Evolutionary conservation across 2,888 invertebrate genomes (phyloP), one percentile per base, ranked within the genome.

Genomic region (Phyllotreta cruciferae): DNA sequence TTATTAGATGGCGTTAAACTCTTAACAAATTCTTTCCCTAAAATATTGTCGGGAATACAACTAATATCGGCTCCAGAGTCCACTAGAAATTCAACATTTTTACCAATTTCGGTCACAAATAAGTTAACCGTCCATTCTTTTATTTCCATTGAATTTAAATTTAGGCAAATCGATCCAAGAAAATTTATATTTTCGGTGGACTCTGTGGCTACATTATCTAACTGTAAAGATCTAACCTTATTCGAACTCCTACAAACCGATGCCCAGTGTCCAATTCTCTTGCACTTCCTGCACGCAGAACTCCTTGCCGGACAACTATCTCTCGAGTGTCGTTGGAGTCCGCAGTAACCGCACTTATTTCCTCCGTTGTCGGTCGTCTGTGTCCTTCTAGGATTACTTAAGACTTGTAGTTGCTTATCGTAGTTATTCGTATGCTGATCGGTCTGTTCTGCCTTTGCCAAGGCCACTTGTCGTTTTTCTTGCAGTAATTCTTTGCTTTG

Each of bases 231-330:
- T 39, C 58, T 44, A 38, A 53, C 44, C 39, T 55, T 42, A 55
- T 52, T 66, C 47, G 55, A 35, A 9, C 13, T 45, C 10, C 54
- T 52, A 36, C 60, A 60, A 13, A 60, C 53, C 6, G 14, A 7
- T 24, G 60, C 60, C 60, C 60, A 60, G 14, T 67, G 65, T 24
- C 63, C 65, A 38, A 9, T 8, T 54, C 56, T 67, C 35, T 55
- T 6, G 38, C 63, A 67, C 10, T 54, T 49, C 11, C 57, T 58
- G 35, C 65, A 65, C 34, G 7, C 47, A n/a, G 63, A 63, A 7
- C 39, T 58, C 6, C 39, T 58, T 35, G 64, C 64, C 44, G 67
- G 64, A 42, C 64, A 65, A 9, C 41, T 6, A 4, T 65, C 62
- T 37, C 66, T 45, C 4, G 11, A 2, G 42, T 66, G 64, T 0